Evolutionary conservation across 2,888 invertebrate species (phyloP).

Genomic region (Onthophagus sagittarius): DNA sequence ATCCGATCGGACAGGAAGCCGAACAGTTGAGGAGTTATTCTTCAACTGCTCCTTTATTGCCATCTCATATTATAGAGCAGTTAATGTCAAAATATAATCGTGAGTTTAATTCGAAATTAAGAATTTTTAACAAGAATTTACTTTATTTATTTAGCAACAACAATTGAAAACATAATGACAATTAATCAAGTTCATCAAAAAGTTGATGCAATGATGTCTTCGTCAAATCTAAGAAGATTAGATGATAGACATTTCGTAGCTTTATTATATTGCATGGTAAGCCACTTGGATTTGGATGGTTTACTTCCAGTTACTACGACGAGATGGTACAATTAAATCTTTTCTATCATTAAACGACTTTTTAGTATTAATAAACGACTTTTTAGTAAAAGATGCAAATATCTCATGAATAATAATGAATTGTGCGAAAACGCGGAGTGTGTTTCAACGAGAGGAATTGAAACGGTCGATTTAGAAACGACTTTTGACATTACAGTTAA

Average conservation of each 20-base stretch:
- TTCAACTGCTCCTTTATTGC: conserved; percentile 44
- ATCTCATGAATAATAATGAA: conserved; percentile 15
- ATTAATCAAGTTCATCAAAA: conserved; percentile 55
- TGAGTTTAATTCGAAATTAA: conserved; percentile 33
- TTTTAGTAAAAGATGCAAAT: conserved; percentile 38
- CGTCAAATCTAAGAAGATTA: conserved; percentile 43
- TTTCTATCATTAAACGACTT: too few relatives aligned
- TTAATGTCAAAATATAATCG: conserved; percentile 41
- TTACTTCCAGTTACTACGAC: conserved; percentile 41
- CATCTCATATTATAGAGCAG: conserved; percentile 40
- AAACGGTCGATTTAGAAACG: conserved; percentile 41
- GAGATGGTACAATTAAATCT: conserved; percentile 54
- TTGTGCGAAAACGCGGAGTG: conserved; percentile 47
- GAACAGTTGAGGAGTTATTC: conserved; percentile 55
- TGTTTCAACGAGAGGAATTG: conserved; percentile 37
- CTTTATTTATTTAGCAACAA: conserved; percentile 45
- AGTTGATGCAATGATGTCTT: conserved; percentile 40
- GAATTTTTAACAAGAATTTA: conserved; percentile 15
- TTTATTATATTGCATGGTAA: conserved; percentile 62
- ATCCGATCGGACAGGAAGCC: conserved; percentile 65
- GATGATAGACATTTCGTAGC: conserved; percentile 63
- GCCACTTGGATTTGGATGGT: conserved; percentile 69
- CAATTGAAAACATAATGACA: conserved; percentile 58
- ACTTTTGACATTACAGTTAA: conserved; percentile 60
- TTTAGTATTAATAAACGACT: too few relatives aligned